A percentile compares a stretch with the other conserved stretches of the same genome.
These are phyloP conservation scores for Lophius americanus DNA, from an alignment of 2,797 vertebrate genomes.

Conservation along the genomic window DNA sequence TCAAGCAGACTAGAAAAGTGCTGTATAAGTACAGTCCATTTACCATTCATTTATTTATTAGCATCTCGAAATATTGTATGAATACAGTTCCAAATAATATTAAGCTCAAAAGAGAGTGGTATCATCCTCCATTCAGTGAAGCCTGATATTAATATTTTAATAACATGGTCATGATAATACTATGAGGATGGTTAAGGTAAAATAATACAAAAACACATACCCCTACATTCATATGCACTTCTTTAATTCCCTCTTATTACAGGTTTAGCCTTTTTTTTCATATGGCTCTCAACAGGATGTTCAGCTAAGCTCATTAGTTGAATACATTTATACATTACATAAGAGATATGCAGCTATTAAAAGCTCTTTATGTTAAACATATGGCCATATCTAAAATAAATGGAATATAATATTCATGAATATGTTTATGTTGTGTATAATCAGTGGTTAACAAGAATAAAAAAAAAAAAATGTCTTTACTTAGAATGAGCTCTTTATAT, in stretches of 20 bases:
- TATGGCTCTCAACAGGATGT: background rate
- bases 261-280: background rate
- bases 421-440: no score
- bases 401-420: no score
- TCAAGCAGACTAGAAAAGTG: no score
- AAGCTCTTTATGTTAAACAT: background rate
- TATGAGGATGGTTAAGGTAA: background rate
- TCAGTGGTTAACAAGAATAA: no score
- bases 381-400: no score
- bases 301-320: background rate
- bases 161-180: background rate
- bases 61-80: no score
- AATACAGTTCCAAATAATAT: no score
- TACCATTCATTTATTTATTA: no score
- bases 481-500: no score
- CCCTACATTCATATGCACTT: background rate
- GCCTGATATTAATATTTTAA: constrained; percentile 20
- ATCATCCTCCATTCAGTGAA: constrained; percentile 5
- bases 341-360: background rate
- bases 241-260: background rate
- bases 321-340: background rate
- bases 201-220: background rate
- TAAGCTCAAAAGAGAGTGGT: background rate
- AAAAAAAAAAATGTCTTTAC: no score
- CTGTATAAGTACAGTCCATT: no score